Conservation (phyloP, 1,140 invertebrate genomes). For the Drosophila guanche region DNA sequence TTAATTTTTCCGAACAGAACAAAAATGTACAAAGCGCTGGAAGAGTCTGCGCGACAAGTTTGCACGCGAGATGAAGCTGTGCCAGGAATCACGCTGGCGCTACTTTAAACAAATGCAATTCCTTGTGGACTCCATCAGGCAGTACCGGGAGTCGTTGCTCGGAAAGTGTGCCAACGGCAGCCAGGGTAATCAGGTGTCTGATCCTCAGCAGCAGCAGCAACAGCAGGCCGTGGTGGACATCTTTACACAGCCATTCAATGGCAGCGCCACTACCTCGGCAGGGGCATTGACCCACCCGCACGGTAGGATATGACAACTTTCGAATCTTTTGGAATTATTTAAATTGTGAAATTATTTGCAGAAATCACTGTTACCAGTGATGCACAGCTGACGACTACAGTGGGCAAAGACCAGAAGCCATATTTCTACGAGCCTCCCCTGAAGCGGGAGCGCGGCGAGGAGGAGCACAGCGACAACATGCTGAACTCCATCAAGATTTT, state of each 20-base stretch:
- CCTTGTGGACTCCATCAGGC: constrained; percentile 76
- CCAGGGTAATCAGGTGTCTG: constrained; percentile 71
- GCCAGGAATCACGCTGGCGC: constrained; percentile 80
- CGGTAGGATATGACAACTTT: constrained; percentile 37
- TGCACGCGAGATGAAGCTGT: constrained; percentile 79
- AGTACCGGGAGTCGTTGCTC: constrained; percentile 76
- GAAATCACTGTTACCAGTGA: constrained; percentile 80
- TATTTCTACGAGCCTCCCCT: constrained; percentile 79
- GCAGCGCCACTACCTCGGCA: constrained; percentile 72
- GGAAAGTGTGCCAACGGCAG: constrained; percentile 73
- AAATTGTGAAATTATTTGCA: constrained; percentile 22
- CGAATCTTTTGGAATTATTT: neutral
- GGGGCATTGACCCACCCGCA: constrained; percentile 79
- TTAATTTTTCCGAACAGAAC: constrained; percentile 52
- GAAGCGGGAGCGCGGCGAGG: constrained; percentile 75
- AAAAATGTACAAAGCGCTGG: constrained; percentile 83
- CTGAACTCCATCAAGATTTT: constrained; percentile 80
- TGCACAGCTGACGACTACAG: constrained; percentile 69
- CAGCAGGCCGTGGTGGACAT: constrained; percentile 78
- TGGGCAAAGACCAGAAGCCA: constrained; percentile 79
- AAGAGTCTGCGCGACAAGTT: constrained; percentile 81
- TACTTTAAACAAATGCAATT: constrained; percentile 83
- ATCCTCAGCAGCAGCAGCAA: constrained; percentile 76
- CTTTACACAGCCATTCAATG: constrained; percentile 78
- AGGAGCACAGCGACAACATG: constrained; percentile 81